phyloP scores from a whole-genome alignment of 1,140 invertebrate species.

The Conopomorpha cramerella region DNA sequence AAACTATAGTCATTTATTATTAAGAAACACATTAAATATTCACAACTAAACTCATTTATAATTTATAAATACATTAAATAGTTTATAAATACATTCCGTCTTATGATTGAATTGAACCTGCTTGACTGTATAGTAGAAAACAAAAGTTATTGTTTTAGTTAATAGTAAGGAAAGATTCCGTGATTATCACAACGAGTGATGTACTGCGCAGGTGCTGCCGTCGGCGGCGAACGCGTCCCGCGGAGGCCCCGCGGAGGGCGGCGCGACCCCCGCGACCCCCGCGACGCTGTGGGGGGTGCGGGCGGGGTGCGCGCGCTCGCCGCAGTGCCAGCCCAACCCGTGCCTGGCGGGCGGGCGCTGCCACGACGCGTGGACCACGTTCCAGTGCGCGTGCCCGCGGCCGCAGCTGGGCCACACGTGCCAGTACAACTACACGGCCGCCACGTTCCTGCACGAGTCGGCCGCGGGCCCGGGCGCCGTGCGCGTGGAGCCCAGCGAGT shows the following conservation, averaged over 20 bases:
- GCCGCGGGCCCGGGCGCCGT: slow-evolving; percentile 73
- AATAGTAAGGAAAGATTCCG: no score
- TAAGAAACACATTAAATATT: no score
- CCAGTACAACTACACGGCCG: slow-evolving; percentile 86
- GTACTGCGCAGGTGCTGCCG: no score
- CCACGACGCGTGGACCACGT: slow-evolving; percentile 87
- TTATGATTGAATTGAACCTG: no score
- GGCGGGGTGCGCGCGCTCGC: slow-evolving; percentile 74
- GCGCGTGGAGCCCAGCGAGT: slow-evolving; percentile 69
- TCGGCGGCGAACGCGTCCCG: no score
- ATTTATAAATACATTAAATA: no score
- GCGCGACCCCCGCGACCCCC: neutral
- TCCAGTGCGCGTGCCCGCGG: slow-evolving; percentile 81
- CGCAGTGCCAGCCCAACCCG: slow-evolving; percentile 84
- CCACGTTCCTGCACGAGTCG: slow-evolving; percentile 88
- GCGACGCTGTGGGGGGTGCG: slow-evolving; percentile 48
- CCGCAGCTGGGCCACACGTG: slow-evolving; percentile 87
- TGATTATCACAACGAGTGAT: no score
- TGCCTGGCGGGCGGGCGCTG: slow-evolving; percentile 89
- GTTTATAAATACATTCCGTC: no score
- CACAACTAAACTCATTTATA: no score
- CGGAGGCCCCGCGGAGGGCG: neutral
- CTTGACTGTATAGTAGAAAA: no score
- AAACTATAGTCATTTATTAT: no score
- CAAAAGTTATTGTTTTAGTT: no score